These are phyloP conservation scores for Biston betularia DNA, from an alignment of 2,888 invertebrate species.

Conservation along the genomic window DNA sequence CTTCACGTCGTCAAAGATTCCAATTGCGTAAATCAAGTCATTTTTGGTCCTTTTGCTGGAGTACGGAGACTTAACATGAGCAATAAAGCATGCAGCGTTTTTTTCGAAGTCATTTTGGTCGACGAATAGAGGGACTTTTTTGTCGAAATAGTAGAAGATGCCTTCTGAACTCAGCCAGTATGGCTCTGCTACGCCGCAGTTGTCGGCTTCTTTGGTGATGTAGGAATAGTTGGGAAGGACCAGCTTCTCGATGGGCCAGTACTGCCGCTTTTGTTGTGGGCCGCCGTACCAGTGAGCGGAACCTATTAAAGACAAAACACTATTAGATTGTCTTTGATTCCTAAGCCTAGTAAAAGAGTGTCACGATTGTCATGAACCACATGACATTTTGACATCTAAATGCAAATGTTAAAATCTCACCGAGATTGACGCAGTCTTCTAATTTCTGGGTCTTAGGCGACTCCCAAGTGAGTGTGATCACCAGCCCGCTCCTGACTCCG, in stretches of 20 bases:
- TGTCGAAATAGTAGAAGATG: constrained; percentile 87
- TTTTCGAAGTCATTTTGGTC: constrained; percentile 85
- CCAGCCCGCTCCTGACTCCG: constrained; percentile 56
- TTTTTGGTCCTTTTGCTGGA: constrained; percentile 69
- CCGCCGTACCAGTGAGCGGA: constrained; percentile 88
- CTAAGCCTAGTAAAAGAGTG: no score
- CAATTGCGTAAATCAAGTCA: constrained; percentile 86
- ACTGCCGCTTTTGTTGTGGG: constrained; percentile 85
- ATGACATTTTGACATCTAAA: no score
- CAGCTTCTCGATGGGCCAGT: constrained; percentile 87
- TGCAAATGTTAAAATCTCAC: constrained; percentile 52
- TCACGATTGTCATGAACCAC: no score
- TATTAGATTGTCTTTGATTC: not conserved
- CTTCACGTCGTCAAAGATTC: constrained; percentile 85
- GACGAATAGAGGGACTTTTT: constrained; percentile 88
- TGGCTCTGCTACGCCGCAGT: constrained; percentile 86
- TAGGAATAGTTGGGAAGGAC: constrained; percentile 83
- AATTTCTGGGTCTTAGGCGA: constrained; percentile 62
- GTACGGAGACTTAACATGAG: constrained; percentile 79
- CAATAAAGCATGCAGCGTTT: constrained; percentile 82
- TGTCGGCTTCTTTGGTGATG: constrained; percentile 85
- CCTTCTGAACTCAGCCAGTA: constrained; percentile 90
- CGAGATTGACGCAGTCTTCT: constrained; percentile 74
- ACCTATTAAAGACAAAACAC: constrained; percentile 50
- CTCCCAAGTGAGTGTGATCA: constrained; percentile 70